Percentiles rank a stretch among this genome's conserved stretches.
Conservation (phyloP, 1,140 invertebrate genomes). For the Branchinecta lynchi region DNA sequence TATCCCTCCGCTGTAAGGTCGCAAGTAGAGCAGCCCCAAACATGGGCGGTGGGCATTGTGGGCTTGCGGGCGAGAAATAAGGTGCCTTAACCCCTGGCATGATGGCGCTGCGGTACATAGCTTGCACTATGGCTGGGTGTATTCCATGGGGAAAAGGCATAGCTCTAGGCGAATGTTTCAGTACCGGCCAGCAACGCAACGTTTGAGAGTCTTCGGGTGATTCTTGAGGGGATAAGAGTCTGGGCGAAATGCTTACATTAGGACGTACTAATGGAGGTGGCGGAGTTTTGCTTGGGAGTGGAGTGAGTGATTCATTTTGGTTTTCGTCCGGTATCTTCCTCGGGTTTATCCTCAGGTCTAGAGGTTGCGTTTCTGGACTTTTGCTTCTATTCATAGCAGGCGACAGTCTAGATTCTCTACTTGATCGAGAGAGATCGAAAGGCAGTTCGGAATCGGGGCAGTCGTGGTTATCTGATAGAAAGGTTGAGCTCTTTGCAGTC, state of each 20-base stretch:
- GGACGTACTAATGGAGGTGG: slow-evolving; percentile 1
- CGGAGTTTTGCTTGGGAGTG: neutral
- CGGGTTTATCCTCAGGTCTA: neutral
- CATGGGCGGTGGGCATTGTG: neutral
- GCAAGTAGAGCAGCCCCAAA: neutral
- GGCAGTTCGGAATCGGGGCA: neutral
- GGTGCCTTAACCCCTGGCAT: neutral
- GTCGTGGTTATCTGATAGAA: neutral
- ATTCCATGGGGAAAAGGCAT: neutral
- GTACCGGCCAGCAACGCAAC: too few relatives aligned
- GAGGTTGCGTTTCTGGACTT: neutral
- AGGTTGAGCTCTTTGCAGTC: neutral
- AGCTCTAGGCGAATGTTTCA: too few relatives aligned
- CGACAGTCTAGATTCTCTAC: neutral
- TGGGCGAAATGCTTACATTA: neutral
- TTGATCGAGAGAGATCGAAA: neutral
- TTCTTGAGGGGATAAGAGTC: too few relatives aligned
- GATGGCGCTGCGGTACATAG: neutral
- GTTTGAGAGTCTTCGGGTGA: too few relatives aligned
- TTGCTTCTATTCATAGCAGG: neutral
- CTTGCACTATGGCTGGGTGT: neutral
- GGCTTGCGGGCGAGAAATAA: neutral
- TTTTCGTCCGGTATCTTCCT: neutral
- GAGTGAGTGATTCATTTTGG: neutral
- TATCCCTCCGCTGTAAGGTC: neutral